Base-by-base conservation (phyloP, 2,888 invertebrate genomes). In the Lordiphosa andalusiaca region DNA sequence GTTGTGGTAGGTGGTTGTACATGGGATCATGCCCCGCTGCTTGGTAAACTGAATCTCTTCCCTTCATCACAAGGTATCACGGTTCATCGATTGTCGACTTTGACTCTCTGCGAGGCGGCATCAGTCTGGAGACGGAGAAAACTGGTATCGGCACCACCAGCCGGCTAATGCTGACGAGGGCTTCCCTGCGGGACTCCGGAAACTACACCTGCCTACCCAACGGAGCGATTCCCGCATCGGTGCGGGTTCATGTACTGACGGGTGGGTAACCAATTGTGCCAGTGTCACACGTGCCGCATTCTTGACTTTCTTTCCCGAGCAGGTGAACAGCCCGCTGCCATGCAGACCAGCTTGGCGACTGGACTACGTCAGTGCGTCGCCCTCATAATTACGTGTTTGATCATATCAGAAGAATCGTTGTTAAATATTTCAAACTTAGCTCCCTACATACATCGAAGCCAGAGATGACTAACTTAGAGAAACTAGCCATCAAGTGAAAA, bases 131-230 rank as follows among this genome's bases (percentile, higher is more conserved):
- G 91, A 96, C 96, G 10, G 96, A 96, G 90, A 96, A 96, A 90
- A 95, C 95, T 21, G 93, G 93, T 73, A 92, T 94, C 3, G 96
- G 96, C 41, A 96, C 96, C 54, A 96, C 96, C 67, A 96, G 96
- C 91, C 93, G 91, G 84, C 91, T 97, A 70, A 92, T 96, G 90
- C 93, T 97, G 73, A 96, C 96, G 30, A 95, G 96, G 85, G 96
- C 96, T 36, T 93, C 95, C 42, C 92, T 95, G 70, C 92, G 93
- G 9, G 96, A 96, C 91, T 95, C 95, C 49, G 96, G 96, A 80
- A 96, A 96, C 91, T 97, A 96, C 89, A 96, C 96, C 38, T 96
- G 96, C 89, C 94, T 95, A 82, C 96, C 96, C 62, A 93, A 94
- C 88, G 94, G 95, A 83, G 95, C 95, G 48, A 94, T 95, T 84